Evolutionary conservation across 2,888 invertebrate species (phyloP).

Genomic region (Xylota segnis): DNA sequence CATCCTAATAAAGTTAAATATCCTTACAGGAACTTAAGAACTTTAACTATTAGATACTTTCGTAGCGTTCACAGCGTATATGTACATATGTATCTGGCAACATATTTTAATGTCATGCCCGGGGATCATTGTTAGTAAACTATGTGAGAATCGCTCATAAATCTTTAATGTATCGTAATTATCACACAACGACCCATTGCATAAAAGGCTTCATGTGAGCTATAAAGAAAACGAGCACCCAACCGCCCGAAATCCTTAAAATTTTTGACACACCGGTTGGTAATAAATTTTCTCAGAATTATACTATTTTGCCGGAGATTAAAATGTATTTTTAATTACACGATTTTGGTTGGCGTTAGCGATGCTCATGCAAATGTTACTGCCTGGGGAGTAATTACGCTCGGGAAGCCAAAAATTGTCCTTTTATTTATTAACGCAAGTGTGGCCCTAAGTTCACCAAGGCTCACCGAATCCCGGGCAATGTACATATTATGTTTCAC

Average conservation of each 20-base stretch:
- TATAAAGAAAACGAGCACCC: constrained; percentile 37
- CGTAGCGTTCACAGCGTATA: background rate
- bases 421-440: constrained; percentile 55
- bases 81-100: constrained; percentile 15
- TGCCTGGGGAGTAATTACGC: constrained; percentile 52
- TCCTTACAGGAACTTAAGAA: constrained; percentile 4
- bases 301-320: constrained; percentile 52
- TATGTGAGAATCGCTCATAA: constrained; percentile 53
- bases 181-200: constrained; percentile 32
- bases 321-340: constrained; percentile 66
- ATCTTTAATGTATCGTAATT: constrained; percentile 57
- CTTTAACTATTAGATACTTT: constrained; percentile 7
- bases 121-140: constrained; percentile 40
- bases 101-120: constrained; percentile 17
- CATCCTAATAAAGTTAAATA: background rate
- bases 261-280: constrained; percentile 55
- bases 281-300: constrained; percentile 59
- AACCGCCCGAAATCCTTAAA: constrained; percentile 14
- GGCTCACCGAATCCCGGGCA: constrained; percentile 17
- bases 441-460: background rate
- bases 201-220: constrained; percentile 24
- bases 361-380: constrained; percentile 37
- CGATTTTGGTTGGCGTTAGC: constrained; percentile 35
- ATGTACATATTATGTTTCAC: constrained; percentile 17
- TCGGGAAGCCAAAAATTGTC: constrained; percentile 46